Percentiles rank a stretch among this genome's conserved stretches.
These are phyloP conservation scores for Isurus oxyrinchus DNA, from an alignment of 2,113 vertebrate species.

Conservation along the genomic window DNA sequence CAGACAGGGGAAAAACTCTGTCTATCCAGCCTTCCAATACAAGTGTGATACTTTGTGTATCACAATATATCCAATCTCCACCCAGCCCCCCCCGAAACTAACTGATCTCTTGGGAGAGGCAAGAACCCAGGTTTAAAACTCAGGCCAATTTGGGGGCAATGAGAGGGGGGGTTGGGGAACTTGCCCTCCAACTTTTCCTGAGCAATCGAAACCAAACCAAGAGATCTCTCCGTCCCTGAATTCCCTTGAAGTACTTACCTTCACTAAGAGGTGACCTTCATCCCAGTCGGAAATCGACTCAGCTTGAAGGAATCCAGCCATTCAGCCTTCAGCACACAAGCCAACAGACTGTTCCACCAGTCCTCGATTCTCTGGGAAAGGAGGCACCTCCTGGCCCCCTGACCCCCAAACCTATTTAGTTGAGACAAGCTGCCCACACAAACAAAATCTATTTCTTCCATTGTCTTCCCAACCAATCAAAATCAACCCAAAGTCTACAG, in stretches of 20 bases:
- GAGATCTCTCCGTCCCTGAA: no score
- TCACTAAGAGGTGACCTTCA: not conserved
- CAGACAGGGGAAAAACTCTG: not conserved
- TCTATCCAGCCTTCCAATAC: not conserved
- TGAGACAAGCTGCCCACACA: not conserved
- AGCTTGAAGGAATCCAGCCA: not conserved
- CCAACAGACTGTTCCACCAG: no score
- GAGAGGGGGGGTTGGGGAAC: no score
- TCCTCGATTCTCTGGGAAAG: not conserved
- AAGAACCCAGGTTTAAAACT: not conserved
- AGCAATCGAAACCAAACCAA: not conserved
- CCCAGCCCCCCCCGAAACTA: not conserved
- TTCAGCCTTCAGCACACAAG: not conserved
- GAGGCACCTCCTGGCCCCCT: not conserved
- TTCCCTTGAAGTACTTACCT: no score
- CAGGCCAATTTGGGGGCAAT: not conserved
- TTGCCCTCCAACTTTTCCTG: not conserved
- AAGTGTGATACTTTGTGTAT: not conserved
- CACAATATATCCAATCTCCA: not conserved
- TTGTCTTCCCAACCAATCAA: not conserved
- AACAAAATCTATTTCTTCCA: not conserved
- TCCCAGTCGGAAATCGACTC: not conserved
- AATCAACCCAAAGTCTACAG: not conserved
- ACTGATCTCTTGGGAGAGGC: not conserved
- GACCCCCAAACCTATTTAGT: not conserved